Conservation (phyloP, 2,888 invertebrate genomes). For the Eilema sororculum region DNA sequence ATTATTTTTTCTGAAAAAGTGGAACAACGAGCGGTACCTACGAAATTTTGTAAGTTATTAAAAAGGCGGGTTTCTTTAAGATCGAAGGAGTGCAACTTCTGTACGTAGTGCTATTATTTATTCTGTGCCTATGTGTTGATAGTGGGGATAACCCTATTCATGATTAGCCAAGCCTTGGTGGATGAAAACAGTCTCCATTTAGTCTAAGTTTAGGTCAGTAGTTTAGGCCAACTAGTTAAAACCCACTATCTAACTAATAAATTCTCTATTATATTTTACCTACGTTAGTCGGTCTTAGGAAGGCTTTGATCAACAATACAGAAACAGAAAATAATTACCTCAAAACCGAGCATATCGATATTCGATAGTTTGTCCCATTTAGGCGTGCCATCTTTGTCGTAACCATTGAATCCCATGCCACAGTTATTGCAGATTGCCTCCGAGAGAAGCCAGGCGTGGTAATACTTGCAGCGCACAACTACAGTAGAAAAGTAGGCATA, state of each 20-base stretch:
- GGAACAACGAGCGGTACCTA: no score
- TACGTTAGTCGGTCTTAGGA: background rate
- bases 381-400: constrained; percentile 90
- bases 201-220: no score
- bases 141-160: background rate
- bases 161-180: background rate
- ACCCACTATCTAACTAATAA: no score
- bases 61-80: no score
- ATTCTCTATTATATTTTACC: no score
- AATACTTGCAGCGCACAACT: constrained; percentile 96
- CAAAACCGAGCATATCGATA: constrained; percentile 95
- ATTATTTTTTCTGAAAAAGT: no score
- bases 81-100: no score
- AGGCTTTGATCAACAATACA: background rate
- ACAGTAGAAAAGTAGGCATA: constrained; percentile 94
- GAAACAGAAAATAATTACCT: constrained; percentile 85
- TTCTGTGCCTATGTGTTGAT: no score
- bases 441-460: constrained; percentile 98
- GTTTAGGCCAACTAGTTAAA: no score
- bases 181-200: no score
- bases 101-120: no score
- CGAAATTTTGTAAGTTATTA: no score
- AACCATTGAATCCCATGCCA: constrained; percentile 96
- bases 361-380: constrained; percentile 98
- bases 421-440: constrained; percentile 98